These are phyloP conservation scores for Pherbina coryleti DNA, from an alignment of 2,888 invertebrate genomes.

Conservation along the genomic window DNA sequence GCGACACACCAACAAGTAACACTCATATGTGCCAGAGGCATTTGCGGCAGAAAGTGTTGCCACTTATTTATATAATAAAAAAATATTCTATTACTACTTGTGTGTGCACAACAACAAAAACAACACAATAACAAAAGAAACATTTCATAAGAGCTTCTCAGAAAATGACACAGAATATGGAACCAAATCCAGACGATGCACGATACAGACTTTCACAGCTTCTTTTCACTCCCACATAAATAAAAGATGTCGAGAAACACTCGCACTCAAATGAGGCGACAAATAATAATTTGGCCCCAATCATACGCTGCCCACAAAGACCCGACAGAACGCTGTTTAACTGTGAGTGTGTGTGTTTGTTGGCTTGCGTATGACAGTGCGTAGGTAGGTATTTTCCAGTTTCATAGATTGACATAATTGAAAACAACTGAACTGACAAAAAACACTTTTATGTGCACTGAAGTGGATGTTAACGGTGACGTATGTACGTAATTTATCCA, in stretches of 20 bases:
- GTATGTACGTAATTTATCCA: neutral
- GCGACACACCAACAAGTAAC: neutral
- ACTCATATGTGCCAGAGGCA: neutral
- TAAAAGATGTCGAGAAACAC: neutral
- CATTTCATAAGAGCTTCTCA: neutral
- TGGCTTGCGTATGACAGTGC: neutral
- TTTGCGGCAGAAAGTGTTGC: neutral
- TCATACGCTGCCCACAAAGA: neutral
- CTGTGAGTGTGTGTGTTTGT: neutral
- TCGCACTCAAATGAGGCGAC: slow-evolving; percentile 29
- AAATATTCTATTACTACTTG: no score
- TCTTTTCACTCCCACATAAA: neutral
- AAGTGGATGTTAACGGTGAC: neutral
- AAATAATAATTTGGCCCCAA: slow-evolving; percentile 17
- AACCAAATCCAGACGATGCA: neutral
- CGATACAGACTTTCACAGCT: neutral
- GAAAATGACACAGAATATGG: neutral
- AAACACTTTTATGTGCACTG: slow-evolving; percentile 3
- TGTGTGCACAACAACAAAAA: neutral
- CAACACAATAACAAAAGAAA: neutral
- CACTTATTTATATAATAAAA: neutral
- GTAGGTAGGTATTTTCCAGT: neutral
- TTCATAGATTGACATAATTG: slow-evolving; percentile 18
- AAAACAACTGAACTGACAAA: slow-evolving; percentile 21
- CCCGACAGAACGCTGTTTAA: neutral